Percentiles rank a stretch among this genome's conserved stretches.
Evolutionary conservation across 2,797 vertebrate species (phyloP).

Genomic region (Tragopan temminckii): DNA sequence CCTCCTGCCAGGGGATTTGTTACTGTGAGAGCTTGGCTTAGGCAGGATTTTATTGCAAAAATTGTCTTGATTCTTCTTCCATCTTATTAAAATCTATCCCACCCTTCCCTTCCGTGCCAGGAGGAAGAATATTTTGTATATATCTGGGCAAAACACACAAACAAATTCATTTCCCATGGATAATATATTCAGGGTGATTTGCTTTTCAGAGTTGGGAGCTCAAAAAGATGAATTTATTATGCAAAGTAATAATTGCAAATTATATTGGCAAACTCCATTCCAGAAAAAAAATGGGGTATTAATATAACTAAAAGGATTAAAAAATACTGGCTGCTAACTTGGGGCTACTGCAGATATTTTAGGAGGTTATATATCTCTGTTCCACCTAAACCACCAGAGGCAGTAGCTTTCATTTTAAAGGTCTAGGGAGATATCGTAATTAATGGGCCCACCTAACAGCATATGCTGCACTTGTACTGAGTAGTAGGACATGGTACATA

Average conservation of each 20-base stretch:
- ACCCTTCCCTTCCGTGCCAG: background rate
- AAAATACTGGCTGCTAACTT: constrained; percentile 62
- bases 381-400: constrained; percentile 52
- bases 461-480: constrained; percentile 14
- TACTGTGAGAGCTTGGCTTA: constrained; percentile 58
- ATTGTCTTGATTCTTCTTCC: constrained; percentile 60
- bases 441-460: constrained; percentile 54
- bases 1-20: constrained; percentile 74
- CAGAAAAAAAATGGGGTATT: constrained; percentile 42
- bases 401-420: constrained; percentile 66
- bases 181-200: constrained; percentile 70
- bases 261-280: constrained; percentile 59
- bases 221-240: constrained; percentile 70
- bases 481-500: constrained; percentile 17
- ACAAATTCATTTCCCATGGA: constrained; percentile 53
- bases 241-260: constrained; percentile 71
- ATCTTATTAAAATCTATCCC: constrained; percentile 59
- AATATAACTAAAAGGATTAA: constrained; percentile 70
- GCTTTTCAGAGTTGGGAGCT: constrained; percentile 48
- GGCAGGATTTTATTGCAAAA: constrained; percentile 70
- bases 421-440: constrained; percentile 42
- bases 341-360: constrained; percentile 54
- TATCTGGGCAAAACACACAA: constrained; percentile 64
- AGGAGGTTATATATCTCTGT: constrained; percentile 54
- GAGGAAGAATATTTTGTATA: constrained; percentile 53